Percentiles rank a stretch among this genome's conserved stretches.
Conservation (phyloP, 2,113 vertebrate species). For the Phalacrocorax aristotelis region DNA sequence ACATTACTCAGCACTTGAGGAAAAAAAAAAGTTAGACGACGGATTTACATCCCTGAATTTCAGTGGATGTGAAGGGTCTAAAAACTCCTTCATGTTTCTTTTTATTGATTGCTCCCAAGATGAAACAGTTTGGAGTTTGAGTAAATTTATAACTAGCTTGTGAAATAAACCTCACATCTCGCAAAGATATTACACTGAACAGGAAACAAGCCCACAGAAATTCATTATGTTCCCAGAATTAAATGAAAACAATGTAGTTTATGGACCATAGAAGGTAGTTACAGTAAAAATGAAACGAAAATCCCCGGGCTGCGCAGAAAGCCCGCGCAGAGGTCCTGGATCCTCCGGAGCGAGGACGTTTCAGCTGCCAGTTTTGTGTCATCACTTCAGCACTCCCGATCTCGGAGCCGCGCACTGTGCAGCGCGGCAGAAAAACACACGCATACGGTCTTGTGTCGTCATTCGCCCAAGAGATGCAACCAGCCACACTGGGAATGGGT, state of each 20-base stretch:
- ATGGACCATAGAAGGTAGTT: constrained; percentile 54
- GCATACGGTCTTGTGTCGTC: rapidly evolving
- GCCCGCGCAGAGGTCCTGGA: not conserved
- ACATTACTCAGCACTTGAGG: constrained; percentile 8
- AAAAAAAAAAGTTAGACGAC: not conserved
- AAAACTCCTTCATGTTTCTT: constrained; percentile 53
- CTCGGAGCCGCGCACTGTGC: rapidly evolving
- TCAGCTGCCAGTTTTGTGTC: constrained; percentile 41
- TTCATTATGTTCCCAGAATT: constrained; percentile 66
- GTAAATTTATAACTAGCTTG: constrained; percentile 63
- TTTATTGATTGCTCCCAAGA: constrained; percentile 66
- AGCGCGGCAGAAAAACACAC: not conserved
- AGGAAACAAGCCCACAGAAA: constrained; percentile 68
- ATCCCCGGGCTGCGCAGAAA: not conserved
- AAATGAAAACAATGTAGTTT: constrained; percentile 69
- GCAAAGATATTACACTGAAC: constrained; percentile 53
- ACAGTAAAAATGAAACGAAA: constrained; percentile 40
- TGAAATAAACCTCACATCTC: constrained; percentile 66
- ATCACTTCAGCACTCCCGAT: not conserved
- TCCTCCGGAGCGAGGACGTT: not conserved
- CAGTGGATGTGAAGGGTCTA: constrained; percentile 60
- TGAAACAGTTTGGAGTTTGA: constrained; percentile 44
- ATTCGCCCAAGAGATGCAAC: rapidly evolving
- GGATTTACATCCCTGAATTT: constrained; percentile 57
- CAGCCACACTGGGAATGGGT: rapidly evolving